Base-by-base conservation (phyloP, 2,113 vertebrate species). In the Mugil cephalus region DNA sequence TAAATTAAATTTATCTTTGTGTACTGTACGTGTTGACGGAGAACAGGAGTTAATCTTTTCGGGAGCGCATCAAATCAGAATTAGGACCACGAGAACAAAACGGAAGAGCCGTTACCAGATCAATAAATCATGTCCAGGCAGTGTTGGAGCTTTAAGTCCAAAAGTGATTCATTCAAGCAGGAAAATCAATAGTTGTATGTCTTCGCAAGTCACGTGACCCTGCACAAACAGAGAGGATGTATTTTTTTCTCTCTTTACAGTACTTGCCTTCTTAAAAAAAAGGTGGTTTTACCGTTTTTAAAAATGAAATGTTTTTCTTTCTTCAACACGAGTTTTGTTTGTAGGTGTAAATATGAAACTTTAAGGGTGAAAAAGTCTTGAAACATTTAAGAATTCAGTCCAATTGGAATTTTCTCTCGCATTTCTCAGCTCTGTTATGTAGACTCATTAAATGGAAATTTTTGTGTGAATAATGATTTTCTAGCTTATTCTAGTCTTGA, bases 161-260 rank as follows among this genome's bases (percentile, higher is more conserved):
- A 58, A 36, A 19, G 63, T 10, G 50, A 59, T 64, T 69, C 18
- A 39, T 77, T 48, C 59, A 13, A 10, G 17, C 15, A 0, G 52
- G 43, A 21, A 21, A 61, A 80, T 77, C 67, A 60, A 73, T 79
- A 30, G 15, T 17, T 30, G 24, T 59, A 18, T 68, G 52, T 84
- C 48, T 64, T 30, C n/a, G 5, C 24, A 30, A 30, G 24, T 30
- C 42, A 4, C 9, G 13, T 63, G 15, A 19, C 7, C 4, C 35
- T 10, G 2, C 42, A 71, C 15, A 45, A 15, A 19, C 36, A n/a
- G 21, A 30, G 12, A 17, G 15, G 18, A 47, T 45, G 19, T 6
- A 24, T 10, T 35, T 7, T 72, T 39, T 45, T 46, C 60, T 10
- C 19, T 46, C 58, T 7, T n/a, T 36, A 0, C 3, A 12, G 15